These are phyloP conservation scores for Drosophila stalkeri DNA, from an alignment of 2,888 invertebrate genomes.

Conservation along the genomic window DNA sequence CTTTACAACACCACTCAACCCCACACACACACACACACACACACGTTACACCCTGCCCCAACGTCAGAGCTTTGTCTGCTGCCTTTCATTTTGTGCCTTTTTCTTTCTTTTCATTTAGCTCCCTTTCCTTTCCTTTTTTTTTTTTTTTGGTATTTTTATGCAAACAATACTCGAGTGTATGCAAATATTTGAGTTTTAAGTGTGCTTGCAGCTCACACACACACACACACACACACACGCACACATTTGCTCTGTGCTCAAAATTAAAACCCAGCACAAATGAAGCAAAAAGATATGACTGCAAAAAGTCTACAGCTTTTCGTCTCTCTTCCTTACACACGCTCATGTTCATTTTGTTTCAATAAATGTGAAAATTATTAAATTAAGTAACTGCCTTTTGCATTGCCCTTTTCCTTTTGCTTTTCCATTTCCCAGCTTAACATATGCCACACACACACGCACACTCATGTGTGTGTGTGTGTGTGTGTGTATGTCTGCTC, in stretches of 20 bases:
- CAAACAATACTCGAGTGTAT: slow-evolving; percentile 83
- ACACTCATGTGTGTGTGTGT: no score
- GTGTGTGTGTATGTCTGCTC: slow-evolving; percentile 2
- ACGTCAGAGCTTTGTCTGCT: slow-evolving; percentile 45
- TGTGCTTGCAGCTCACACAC: slow-evolving; percentile 72
- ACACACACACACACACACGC: slow-evolving; percentile 13
- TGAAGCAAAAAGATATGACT: slow-evolving; percentile 67
- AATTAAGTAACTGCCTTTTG: slow-evolving; percentile 74
- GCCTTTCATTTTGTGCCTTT: slow-evolving; percentile 52
- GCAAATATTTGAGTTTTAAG: slow-evolving; percentile 83
- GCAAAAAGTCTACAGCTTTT: slow-evolving; percentile 34
- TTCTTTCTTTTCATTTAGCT: slow-evolving; percentile 33
- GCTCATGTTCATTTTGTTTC: slow-evolving; percentile 68
- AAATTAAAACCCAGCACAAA: slow-evolving; percentile 79
- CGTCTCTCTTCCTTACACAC: slow-evolving; percentile 1
- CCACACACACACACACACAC: not conserved
- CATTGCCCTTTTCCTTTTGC: slow-evolving; percentile 25
- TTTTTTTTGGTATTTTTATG: slow-evolving; percentile 74
- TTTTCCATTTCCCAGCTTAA: slow-evolving; percentile 21
- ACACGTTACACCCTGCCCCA: not conserved
- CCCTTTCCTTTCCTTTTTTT: slow-evolving; percentile 19
- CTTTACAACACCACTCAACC: slow-evolving; percentile 15
- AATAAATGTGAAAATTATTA: slow-evolving; percentile 82
- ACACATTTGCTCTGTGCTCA: slow-evolving; percentile 37
- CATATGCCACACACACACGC: slow-evolving; percentile 37